Evolutionary conservation across 2,797 vertebrate species (phyloP), one percentile per base, ranked within the genome.

Genomic region (Epinephelus awoara): DNA sequence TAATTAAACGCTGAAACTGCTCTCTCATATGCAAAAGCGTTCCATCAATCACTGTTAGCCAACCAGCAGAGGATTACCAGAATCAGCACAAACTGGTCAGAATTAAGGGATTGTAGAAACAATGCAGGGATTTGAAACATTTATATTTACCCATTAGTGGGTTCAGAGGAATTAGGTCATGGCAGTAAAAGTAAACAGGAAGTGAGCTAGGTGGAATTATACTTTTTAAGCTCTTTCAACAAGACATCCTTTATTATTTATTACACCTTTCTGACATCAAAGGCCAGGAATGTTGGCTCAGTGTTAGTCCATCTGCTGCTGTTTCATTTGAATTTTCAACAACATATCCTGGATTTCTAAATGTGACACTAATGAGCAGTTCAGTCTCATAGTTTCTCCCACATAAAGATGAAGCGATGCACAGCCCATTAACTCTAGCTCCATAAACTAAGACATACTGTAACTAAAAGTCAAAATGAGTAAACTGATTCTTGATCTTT

Each of bases 41-140:
- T 47, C 54, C 18, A 72, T 76, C 29, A 15, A 69, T 49, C 62
- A 52, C 21, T 47, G 57, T 79, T 52, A 29, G 67, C 67, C 67
- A 75, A 64, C 27, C 61, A 61, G 56, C 46, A 57, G 27, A 67
- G 72, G 63, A 81, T 74, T 55, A 66, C 51, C 55, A 70, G 25
- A 57, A 84, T 80, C 49, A 69, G 72, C 59, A 72, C 72, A 63
- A 78, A 80, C 49, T 52, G 56, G 38, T 74, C 49, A 18, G 49
- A 78, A 83, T 78, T 81, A 76, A 81, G 57, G 54, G 80, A 81
- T 65, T 85, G 46, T 3, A 38, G 40, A 67, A 85, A 82, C 62
- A 85, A 81, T 72, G 59, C 19, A 29, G 29, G 66, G 62, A 57
- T 84, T 82, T 72, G 14, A 51, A 52, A 44, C 52, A 61, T 72